Evolutionary conservation across 2,797 vertebrate genomes (phyloP).

Genomic region (Sparus aurata): DNA sequence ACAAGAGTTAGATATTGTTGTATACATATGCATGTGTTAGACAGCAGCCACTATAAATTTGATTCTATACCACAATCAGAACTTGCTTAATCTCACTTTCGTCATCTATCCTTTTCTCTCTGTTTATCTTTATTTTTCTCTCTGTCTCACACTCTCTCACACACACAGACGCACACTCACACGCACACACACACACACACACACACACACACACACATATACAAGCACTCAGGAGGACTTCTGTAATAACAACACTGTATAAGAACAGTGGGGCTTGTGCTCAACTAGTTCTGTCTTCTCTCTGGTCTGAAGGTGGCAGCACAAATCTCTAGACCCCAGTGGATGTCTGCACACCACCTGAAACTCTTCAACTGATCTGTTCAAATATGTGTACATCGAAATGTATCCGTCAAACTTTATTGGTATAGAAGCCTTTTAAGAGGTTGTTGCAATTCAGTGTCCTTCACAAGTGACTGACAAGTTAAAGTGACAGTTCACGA

Average conservation of each 20-base stretch:
- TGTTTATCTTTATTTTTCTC: not conserved
- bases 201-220: not conserved
- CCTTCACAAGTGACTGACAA: not conserved
- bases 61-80: not conserved
- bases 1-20: no score
- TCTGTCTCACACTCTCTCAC: not conserved
- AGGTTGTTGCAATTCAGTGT: not conserved
- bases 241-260: not conserved
- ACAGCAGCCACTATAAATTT: not conserved
- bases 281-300: not conserved
- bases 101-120: not conserved
- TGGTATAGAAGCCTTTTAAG: not conserved
- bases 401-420: not conserved
- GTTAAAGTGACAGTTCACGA: no score
- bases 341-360: not conserved
- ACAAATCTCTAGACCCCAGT: not conserved
- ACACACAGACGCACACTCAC: no score
- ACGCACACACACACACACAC: no score
- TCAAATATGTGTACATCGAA: not conserved
- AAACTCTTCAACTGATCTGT: not conserved
- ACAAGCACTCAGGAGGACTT: not conserved
- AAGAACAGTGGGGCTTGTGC: not conserved
- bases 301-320: constrained; percentile 7
- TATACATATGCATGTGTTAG: not conserved
- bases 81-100: not conserved